A percentile compares a stretch with the other conserved stretches of the same genome.
Conservation (phyloP, 2,888 invertebrate species). For the Tortricodes alternella region DNA sequence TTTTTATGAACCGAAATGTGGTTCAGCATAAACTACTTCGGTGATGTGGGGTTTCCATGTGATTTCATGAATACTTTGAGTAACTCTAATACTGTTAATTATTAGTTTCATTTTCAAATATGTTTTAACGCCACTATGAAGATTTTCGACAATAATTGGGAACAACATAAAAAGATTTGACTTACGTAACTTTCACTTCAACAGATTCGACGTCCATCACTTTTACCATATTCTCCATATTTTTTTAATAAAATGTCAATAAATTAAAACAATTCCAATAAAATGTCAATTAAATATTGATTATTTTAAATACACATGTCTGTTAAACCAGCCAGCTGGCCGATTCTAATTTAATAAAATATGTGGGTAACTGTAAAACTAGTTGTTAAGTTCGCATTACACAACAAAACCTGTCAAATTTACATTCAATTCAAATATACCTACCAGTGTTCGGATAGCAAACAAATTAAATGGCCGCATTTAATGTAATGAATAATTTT, state of each 20-base stretch:
- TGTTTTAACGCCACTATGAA: neutral
- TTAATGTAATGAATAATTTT: too few species aligned
- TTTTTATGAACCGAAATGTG: neutral
- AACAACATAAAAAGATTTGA: conserved; percentile 6
- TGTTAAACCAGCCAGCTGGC: conserved; percentile 45
- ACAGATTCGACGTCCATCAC: conserved; percentile 50
- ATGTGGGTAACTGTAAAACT: conserved; percentile 2
- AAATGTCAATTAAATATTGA: conserved; percentile 32
- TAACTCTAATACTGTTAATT: too few species aligned
- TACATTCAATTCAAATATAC: too few species aligned
- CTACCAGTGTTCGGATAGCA: too few species aligned
- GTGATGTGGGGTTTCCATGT: too few species aligned
- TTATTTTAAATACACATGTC: conserved; percentile 27
- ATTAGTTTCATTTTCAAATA: too few species aligned
- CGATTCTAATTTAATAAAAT: conserved; percentile 1
- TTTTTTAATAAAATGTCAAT: conserved; percentile 14
- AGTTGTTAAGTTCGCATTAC: neutral
- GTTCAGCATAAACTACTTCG: neutral
- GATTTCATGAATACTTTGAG: too few species aligned
- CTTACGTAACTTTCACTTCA: conserved; percentile 61
- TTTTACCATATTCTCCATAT: conserved; percentile 39
- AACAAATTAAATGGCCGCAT: too few species aligned
- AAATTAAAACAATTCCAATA: conserved; percentile 29
- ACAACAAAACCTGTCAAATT: neutral
- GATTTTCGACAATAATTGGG: neutral